phyloP scores from a whole-genome alignment of 2,113 vertebrate genomes.

The Leiothrix lutea region DNA sequence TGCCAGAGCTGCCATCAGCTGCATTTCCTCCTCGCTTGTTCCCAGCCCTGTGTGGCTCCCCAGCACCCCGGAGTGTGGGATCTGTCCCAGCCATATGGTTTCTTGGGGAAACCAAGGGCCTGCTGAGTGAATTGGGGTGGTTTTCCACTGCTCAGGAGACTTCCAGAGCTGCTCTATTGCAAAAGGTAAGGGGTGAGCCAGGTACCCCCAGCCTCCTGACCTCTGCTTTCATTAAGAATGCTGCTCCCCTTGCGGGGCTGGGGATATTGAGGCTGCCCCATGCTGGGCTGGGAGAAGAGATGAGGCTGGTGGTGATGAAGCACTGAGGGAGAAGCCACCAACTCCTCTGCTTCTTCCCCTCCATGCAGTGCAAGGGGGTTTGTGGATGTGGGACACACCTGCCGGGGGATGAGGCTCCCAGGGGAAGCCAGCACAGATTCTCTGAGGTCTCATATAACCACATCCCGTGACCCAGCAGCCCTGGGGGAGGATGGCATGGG shows the following conservation, averaged over 20 bases:
- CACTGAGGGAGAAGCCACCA: not conserved
- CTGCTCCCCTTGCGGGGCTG: fast-evolving
- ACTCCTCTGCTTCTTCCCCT: not conserved
- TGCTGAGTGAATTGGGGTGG: fast-evolving
- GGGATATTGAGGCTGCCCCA: fast-evolving
- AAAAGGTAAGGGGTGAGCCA: not conserved
- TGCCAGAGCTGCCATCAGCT: not conserved
- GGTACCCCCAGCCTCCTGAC: not conserved
- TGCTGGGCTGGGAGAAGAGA: fast-evolving
- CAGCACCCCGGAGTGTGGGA: not conserved
- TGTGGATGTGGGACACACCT: fast-evolving
- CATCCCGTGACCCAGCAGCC: not conserved
- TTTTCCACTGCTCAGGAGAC: fast-evolving
- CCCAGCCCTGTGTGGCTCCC: not conserved
- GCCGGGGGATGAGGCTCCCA: fast-evolving
- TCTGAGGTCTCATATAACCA: not conserved
- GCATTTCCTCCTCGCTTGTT: not conserved
- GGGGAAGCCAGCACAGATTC: fast-evolving
- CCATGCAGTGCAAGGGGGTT: not conserved
- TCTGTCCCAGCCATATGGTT: not conserved
- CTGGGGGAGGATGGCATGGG: not conserved
- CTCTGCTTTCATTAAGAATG: not conserved
- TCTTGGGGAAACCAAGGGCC: not conserved
- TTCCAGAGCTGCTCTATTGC: not conserved
- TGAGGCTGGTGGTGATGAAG: not conserved